phyloP scores from a whole-genome alignment of 2,113 vertebrate species.

The Solea senegalensis region DNA sequence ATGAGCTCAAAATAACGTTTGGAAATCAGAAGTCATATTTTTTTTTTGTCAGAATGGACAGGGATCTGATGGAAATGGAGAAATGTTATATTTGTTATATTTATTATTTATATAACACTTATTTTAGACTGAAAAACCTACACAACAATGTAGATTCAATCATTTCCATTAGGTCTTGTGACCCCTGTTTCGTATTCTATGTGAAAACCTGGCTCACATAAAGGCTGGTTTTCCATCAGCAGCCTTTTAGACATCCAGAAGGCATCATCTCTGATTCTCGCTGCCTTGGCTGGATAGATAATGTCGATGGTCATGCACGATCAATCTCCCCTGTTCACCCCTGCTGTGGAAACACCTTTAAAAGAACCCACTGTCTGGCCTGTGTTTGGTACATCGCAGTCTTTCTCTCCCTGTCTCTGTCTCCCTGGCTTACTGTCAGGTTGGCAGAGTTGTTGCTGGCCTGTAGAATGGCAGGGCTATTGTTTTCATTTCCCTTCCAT shows the following conservation, averaged over 20 bases:
- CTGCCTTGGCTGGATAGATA: slow-evolving; percentile 17
- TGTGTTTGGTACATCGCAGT: slow-evolving; percentile 31
- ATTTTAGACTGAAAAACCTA: too few species aligned
- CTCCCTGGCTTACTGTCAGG: slow-evolving; percentile 56
- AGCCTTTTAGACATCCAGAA: background rate
- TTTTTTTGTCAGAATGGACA: slow-evolving; percentile 1
- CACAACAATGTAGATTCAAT: slow-evolving; percentile 32
- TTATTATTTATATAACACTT: too few species aligned
- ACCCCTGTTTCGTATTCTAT: background rate
- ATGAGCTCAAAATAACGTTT: background rate
- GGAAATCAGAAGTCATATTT: slow-evolving; percentile 1
- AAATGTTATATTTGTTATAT: too few species aligned
- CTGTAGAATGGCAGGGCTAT: slow-evolving; percentile 64
- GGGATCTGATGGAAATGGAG: background rate
- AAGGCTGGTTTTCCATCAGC: slow-evolving; percentile 22
- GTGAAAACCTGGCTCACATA: slow-evolving; percentile 7
- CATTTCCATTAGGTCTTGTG: slow-evolving; percentile 5
- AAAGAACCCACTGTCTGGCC: slow-evolving; percentile 24
- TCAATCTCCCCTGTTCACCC: slow-evolving; percentile 11
- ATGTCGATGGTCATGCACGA: slow-evolving; percentile 32
- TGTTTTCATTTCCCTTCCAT: slow-evolving; percentile 79
- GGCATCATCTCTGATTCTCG: slow-evolving; percentile 8
- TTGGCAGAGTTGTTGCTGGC: slow-evolving; percentile 54
- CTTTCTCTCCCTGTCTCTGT: slow-evolving; percentile 30
- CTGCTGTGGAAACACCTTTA: slow-evolving; percentile 17